Base-by-base conservation (phyloP, 2,888 invertebrate genomes). In the Ceratothoa steindachneri region DNA sequence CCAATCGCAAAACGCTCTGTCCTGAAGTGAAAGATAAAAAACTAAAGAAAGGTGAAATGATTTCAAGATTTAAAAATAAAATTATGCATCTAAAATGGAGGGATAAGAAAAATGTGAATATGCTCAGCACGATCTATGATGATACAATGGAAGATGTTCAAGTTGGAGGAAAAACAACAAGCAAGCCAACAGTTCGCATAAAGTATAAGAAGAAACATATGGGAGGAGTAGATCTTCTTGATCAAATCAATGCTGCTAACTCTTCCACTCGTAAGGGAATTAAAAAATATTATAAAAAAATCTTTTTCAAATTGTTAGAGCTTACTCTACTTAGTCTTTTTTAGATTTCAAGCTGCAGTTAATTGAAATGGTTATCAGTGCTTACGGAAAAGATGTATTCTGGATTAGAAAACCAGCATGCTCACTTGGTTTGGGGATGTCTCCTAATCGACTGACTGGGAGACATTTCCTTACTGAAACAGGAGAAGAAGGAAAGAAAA, bases 71-170 rank as follows among this genome's bases (percentile, higher is more conserved):
- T 55, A 55, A 30, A 19, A 19, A 27, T 15, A 69, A 69, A 51
- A 52, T 69, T 22, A 69, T 51, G 52, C 69, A 69, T 24, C 27
- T 69, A n/a, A 69, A 69, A 69, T 69, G 69, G 69, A 69, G 53
- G 19, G 69, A 69, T 52, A 69, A 67, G 30, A 30, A 67, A 67
- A 19, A 67, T 30, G 67, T 67, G 19, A 60, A 60, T n/a, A 60
- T 60, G 66, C 19, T 66, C 5, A 66, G 66, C 19, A 66, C 66
- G 9, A 12, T 66, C 7, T 66, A 66, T 30, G 29, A 66, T n/a
- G 5, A 27, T 66, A 22, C 24, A 7, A 66, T 66, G 66, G 66
- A 66, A 19, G 66, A 5, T 7, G 66, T 66, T 5, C 5, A 5
- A 7, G 66, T 66, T 51, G 69, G 27, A 52, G 69, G 53, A 51